Evolutionary conservation across 2,797 vertebrate genomes (phyloP).

Genomic region (Tapirus indicus): DNA sequence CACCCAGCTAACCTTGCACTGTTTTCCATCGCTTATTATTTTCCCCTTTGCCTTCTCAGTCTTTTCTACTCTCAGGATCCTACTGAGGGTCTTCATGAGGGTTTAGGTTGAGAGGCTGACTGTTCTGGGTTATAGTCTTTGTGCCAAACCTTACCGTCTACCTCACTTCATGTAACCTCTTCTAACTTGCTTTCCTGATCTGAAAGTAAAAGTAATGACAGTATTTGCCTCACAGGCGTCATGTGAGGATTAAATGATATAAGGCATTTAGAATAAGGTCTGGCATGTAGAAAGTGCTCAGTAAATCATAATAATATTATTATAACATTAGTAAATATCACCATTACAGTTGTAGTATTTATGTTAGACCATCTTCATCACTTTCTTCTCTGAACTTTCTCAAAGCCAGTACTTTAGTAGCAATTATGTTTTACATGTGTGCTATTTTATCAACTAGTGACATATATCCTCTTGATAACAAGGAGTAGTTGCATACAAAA

Average conservation of each 20-base stretch:
- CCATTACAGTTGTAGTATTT: background rate
- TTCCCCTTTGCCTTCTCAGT: background rate
- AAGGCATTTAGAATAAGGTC: background rate
- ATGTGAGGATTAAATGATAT: background rate
- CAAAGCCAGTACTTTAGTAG: background rate
- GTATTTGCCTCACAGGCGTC: background rate
- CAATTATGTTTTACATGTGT: background rate
- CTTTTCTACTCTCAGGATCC: background rate
- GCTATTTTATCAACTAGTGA: background rate
- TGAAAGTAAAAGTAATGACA: background rate
- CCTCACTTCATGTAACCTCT: background rate
- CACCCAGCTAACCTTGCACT: background rate
- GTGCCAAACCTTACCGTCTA: background rate
- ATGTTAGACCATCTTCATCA: background rate
- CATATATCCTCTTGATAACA: background rate
- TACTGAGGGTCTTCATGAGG: background rate
- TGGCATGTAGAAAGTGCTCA: background rate
- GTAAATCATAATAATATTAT: background rate
- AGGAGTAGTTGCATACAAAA: background rate
- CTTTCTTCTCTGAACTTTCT: slow-evolving; percentile 40
- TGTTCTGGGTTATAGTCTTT: background rate
- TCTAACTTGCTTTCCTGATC: background rate
- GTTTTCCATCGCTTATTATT: background rate
- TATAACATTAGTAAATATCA: background rate
- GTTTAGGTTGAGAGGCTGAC: background rate